phyloP scores from a whole-genome alignment of 2,113 vertebrate genomes.

The Lipophrys pholis region DNA sequence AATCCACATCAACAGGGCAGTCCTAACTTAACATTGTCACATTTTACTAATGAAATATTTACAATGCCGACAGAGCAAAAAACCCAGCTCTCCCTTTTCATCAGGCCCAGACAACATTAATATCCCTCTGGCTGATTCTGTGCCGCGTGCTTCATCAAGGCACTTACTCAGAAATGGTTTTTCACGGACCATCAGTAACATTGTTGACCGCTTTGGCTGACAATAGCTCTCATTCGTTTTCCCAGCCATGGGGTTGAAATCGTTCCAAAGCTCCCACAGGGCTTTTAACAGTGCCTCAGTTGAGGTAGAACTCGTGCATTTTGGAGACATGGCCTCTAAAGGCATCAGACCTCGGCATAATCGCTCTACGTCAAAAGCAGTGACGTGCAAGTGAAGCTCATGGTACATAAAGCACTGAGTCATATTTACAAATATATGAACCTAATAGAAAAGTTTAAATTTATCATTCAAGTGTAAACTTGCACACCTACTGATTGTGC shows the following conservation, averaged over 20 bases:
- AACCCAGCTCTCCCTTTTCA: not conserved
- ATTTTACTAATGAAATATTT: constrained; percentile 28
- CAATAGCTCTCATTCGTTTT: not conserved
- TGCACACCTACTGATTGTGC: too few species aligned
- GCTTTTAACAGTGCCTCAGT: not conserved
- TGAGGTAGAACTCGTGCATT: not conserved
- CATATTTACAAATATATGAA: too few species aligned
- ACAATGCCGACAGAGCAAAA: constrained; percentile 8
- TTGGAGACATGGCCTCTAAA: not conserved
- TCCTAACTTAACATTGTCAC: constrained; percentile 4
- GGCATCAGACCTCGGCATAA: not conserved
- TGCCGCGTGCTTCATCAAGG: constrained; percentile 20
- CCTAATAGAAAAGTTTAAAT: too few species aligned
- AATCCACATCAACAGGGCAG: not conserved
- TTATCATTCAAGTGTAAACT: too few species aligned
- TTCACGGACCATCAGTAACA: not conserved
- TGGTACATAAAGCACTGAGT: too few species aligned
- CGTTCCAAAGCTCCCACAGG: too few species aligned
- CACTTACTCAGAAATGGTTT: constrained; percentile 5
- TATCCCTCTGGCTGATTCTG: constrained; percentile 15
- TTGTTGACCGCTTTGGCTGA: constrained; percentile 6
- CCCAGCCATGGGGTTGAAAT: too few species aligned
- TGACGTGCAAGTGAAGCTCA: too few species aligned
- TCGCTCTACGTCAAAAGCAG: too few species aligned
- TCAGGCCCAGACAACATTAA: not conserved